Evolutionary conservation across 1,140 invertebrate genomes (phyloP).

Genomic region (Drosophila saltans): DNA sequence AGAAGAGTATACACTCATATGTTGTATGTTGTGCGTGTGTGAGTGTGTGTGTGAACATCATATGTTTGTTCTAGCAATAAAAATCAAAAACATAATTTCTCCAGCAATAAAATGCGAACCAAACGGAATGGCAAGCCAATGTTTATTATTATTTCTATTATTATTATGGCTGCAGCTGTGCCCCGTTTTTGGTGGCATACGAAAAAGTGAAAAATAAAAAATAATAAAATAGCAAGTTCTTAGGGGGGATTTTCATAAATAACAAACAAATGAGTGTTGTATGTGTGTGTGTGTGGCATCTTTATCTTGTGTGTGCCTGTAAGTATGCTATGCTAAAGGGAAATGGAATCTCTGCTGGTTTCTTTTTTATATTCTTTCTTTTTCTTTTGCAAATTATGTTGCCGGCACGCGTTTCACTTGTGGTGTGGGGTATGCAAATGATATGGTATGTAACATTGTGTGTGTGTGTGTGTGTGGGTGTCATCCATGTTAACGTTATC

Average conservation of each 20-base stretch:
- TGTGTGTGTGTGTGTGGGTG: not conserved
- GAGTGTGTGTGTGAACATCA: conserved; percentile 60
- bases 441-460: conserved; percentile 2
- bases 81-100: conserved; percentile 82
- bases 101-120: conserved; percentile 62
- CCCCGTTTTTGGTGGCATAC: conserved; percentile 30
- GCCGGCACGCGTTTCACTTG: conserved; percentile 60
- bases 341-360: conserved; percentile 29
- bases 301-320: conserved; percentile 63
- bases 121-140: conserved; percentile 39
- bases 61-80: conserved; percentile 78
- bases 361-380: conserved; percentile 18
- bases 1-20: conserved; percentile 3
- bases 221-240: conserved; percentile 23
- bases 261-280: conserved; percentile 69
- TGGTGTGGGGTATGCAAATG: conserved; percentile 62
- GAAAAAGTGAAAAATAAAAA: conserved; percentile 14
- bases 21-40: not conserved
- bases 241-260: conserved; percentile 68
- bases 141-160: conserved; percentile 70
- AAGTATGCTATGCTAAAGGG: conserved; percentile 55
- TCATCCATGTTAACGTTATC: conserved; percentile 14
- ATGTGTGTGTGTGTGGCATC: conserved; percentile 34
- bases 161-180: conserved; percentile 40
- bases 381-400: conserved; percentile 54